Evolutionary conservation across 2,797 vertebrate species (phyloP), one percentile per base, ranked within the genome.

Genomic region (Mus spretus): DNA sequence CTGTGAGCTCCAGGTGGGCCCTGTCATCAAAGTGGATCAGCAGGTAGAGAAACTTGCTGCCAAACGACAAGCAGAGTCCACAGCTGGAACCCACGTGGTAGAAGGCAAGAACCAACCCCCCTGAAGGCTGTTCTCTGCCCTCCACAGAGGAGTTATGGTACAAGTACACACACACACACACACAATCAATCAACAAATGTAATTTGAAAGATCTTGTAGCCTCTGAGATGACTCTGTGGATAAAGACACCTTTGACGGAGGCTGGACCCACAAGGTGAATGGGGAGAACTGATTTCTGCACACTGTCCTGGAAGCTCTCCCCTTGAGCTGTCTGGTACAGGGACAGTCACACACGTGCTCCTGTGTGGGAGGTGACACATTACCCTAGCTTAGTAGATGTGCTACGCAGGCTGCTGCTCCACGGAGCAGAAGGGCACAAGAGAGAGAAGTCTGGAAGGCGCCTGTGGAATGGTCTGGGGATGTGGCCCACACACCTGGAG

Each of bases 311-410:
- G 26, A 19, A n/a, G 28, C 61, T 50, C 19, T 50, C 14, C 61
- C 61, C 82, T 8, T 20, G 61, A 34, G 83, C 63, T 37, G 44
- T 50, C 61, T 50, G 44, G 31, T 13, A 8, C 44, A n/a, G 6
- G 19, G 31, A 3, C 4, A 17, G 1, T 26, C 47, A 37, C 84
- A 70, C 34, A 9, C 7, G 26, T 2, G 34, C 47, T 65, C 86
- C 28, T 70, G 14, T 75, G 63, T 20, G 47, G 67, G 40, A 85
- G 70, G 44, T 81, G 88, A 95, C 85, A 79, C 83, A 34, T 77
- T 96, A 93, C 92, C 90, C 96, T 83, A 93, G 72, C n/a, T 47
- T 37, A 67, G 77, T 34, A 65, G 83, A 65, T 7, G 15, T 24
- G 6, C 55, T 8, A 13, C 15, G 8, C 55, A 19, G 55, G 63